Evolutionary conservation across 2,113 vertebrate species (phyloP).

Genomic region (Platanista minor): DNA sequence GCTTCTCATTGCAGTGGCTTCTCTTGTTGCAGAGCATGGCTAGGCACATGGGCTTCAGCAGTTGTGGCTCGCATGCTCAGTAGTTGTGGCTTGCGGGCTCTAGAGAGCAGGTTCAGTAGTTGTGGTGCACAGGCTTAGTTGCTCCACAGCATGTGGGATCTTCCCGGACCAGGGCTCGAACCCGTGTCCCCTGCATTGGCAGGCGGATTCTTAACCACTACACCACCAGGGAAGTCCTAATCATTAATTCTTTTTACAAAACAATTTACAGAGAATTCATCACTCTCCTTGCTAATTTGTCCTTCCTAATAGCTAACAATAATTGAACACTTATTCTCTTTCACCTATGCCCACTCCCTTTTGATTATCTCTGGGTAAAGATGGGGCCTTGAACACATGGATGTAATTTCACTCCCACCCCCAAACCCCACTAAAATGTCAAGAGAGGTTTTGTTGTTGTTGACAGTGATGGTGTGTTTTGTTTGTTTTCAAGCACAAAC

Average conservation of each 20-base stretch:
- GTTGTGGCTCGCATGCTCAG: too few species aligned
- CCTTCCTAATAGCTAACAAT: background rate
- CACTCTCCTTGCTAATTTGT: background rate
- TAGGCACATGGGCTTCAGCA: too few species aligned
- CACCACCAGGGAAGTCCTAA: too few species aligned
- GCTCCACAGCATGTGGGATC: too few species aligned
- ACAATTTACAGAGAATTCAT: background rate
- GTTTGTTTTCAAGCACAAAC: background rate
- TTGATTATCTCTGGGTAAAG: background rate
- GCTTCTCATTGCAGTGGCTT: too few species aligned
- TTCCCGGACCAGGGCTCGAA: too few species aligned
- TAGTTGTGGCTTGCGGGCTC: too few species aligned
- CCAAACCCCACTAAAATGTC: background rate
- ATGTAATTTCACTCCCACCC: background rate
- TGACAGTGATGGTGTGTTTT: background rate
- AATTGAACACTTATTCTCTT: background rate
- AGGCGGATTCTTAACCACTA: too few species aligned
- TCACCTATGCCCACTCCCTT: background rate
- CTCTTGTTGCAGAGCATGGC: too few species aligned
- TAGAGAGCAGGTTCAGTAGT: too few species aligned
- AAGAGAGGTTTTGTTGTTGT: background rate
- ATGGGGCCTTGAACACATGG: background rate
- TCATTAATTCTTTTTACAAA: background rate
- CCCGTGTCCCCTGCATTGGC: too few species aligned
- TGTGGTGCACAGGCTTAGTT: too few species aligned